These are phyloP conservation scores for Vannuccia rotundouncinata DNA, from an alignment of 2,888 invertebrate species.

Conservation along the genomic window DNA sequence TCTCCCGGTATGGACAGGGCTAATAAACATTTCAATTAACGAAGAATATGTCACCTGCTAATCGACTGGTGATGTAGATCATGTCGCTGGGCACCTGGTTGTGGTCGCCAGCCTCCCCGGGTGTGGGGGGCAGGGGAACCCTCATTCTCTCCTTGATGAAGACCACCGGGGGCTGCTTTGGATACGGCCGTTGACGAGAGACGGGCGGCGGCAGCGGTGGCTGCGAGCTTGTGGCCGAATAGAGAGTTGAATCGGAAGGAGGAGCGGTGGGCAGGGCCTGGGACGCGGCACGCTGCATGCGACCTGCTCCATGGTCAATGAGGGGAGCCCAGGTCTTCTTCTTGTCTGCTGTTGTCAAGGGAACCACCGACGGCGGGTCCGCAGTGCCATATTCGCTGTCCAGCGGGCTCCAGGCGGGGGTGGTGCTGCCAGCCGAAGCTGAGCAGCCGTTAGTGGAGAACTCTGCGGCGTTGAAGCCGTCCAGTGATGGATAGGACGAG, in stretches of 20 bases:
- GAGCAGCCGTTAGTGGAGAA: neutral
- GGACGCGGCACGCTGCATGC: neutral
- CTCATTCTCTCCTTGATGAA: neutral
- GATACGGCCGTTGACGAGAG: neutral
- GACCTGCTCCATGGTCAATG: neutral
- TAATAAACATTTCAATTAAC: too few species aligned
- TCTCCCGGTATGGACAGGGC: too few species aligned
- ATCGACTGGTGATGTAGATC: conserved; percentile 39
- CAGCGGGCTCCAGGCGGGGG: neutral
- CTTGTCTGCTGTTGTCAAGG: too few species aligned
- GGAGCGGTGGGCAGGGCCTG: conserved; percentile 6
- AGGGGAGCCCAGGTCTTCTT: neutral
- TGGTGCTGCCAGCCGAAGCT: neutral
- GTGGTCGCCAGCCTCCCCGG: conserved; percentile 14
- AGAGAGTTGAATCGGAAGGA: too few species aligned
- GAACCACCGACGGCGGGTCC: neutral
- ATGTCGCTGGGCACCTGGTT: conserved; percentile 29
- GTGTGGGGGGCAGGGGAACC: neutral
- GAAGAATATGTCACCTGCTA: neutral
- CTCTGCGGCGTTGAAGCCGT: neutral
- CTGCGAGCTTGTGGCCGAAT: too few species aligned
- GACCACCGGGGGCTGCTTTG: neutral
- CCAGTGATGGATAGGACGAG: too few species aligned
- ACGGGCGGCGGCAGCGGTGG: conserved; percentile 14
- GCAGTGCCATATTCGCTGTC: too few species aligned